Evolutionary conservation across 1,140 invertebrate species (phyloP).

Genomic region (Lineus longissimus): DNA sequence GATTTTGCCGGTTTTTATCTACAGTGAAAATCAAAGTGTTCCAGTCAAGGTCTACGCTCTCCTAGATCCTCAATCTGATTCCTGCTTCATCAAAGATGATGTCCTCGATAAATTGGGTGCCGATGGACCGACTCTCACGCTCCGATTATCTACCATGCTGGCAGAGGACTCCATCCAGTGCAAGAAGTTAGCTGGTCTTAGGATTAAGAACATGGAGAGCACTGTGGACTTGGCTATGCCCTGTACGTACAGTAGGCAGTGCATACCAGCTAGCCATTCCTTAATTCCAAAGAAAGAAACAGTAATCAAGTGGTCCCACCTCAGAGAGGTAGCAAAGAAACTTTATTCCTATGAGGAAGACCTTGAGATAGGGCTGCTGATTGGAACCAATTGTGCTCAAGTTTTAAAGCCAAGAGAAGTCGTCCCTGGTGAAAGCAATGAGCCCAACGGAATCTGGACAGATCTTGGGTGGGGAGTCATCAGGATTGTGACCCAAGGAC

Average conservation of each 20-base stretch:
- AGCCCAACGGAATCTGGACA: conserved; percentile 15
- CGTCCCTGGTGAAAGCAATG: conserved; percentile 2
- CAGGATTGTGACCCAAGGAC: not conserved
- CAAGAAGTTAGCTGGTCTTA: conserved; percentile 11
- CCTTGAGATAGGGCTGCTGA: conserved; percentile 17
- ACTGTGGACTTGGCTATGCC: conserved; percentile 2
- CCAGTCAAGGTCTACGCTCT: conserved; percentile 16
- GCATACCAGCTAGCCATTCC: conserved; percentile 20
- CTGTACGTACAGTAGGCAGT: conserved; percentile 9
- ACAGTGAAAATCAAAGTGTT: not conserved
- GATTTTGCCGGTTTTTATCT: not conserved
- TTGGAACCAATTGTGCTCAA: conserved; percentile 15
- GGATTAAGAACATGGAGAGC: conserved; percentile 7
- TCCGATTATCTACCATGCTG: conserved; percentile 15
- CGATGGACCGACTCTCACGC: conserved; percentile 6
- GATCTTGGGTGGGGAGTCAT: conserved; percentile 20
- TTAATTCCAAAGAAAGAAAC: conserved; percentile 16
- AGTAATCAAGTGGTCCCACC: conserved; percentile 11
- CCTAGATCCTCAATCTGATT: conserved; percentile 22
- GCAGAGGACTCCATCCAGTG: conserved; percentile 14
- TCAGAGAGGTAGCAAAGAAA: conserved; percentile 1
- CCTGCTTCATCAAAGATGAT: conserved; percentile 17
- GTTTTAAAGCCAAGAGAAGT: conserved; percentile 16
- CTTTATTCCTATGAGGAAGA: not conserved
- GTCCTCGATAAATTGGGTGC: conserved; percentile 8